Conservation (phyloP, 2,888 invertebrate genomes). For the Phlogophora meticulosa region DNA sequence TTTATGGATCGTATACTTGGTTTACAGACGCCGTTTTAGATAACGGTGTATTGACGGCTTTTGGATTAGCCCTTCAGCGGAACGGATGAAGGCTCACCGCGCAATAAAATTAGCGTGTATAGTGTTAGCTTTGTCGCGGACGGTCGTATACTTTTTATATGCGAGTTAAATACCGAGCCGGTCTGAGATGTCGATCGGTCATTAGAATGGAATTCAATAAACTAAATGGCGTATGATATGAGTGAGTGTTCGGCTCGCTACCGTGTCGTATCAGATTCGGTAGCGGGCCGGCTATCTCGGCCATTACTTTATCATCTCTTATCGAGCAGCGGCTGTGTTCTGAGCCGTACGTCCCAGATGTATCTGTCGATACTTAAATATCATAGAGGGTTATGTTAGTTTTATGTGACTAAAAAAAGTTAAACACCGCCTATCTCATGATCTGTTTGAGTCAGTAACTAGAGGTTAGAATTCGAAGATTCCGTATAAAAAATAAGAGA, state of each 20-base stretch:
- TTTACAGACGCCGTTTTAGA: slow-evolving; percentile 83
- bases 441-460: slow-evolving; percentile 81
- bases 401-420: slow-evolving; percentile 81
- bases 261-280: slow-evolving; percentile 86
- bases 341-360: slow-evolving; percentile 76
- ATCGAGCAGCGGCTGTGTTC: slow-evolving; percentile 77
- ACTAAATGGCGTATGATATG: slow-evolving; percentile 77
- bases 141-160: slow-evolving; percentile 53
- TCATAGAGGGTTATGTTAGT: slow-evolving; percentile 83
- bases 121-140: slow-evolving; percentile 58
- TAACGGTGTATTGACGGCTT: slow-evolving; percentile 84
- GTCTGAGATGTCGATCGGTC: slow-evolving; percentile 75
- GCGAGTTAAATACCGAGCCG: slow-evolving; percentile 50
- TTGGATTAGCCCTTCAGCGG: slow-evolving; percentile 79
- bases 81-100: slow-evolving; percentile 70
- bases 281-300: slow-evolving; percentile 80
- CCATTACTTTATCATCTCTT: slow-evolving; percentile 88
- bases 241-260: slow-evolving; percentile 80
- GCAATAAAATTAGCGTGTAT: slow-evolving; percentile 79
- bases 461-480: slow-evolving; percentile 83
- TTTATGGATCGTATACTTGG: slow-evolving; percentile 87
- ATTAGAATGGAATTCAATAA: slow-evolving; percentile 86
- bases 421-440: slow-evolving; percentile 79
- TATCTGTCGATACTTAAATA: slow-evolving; percentile 85
- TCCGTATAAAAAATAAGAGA: slow-evolving; percentile 76